Conservation (phyloP, 2,797 vertebrate species). For the Brachymystax lenok region DNA sequence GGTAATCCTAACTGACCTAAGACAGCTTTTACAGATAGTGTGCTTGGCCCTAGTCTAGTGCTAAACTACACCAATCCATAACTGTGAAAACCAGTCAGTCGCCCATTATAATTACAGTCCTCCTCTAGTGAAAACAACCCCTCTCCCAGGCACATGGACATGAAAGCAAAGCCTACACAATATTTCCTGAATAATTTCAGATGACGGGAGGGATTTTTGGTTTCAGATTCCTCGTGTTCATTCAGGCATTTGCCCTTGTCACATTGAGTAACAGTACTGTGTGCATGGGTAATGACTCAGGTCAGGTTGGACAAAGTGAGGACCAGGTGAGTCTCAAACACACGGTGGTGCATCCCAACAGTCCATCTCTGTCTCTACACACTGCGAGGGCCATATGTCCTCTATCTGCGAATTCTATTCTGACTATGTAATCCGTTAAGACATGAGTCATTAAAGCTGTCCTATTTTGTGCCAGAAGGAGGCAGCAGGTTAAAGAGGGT, state of each 20-base stretch:
- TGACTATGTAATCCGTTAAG: constrained; percentile 37
- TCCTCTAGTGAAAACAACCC: not conserved
- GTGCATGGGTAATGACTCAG: not conserved
- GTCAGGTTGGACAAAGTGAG: not conserved
- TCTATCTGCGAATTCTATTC: constrained; percentile 39
- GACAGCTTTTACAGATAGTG: constrained; percentile 12
- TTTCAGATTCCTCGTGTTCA: not conserved
- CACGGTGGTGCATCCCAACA: not conserved
- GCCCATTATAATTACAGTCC: not conserved
- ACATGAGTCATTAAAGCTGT: constrained; percentile 32
- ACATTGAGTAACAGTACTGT: not conserved
- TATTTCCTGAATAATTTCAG: not conserved
- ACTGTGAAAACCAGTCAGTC: not conserved
- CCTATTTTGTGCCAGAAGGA: constrained; percentile 21
- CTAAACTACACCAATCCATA: not conserved
- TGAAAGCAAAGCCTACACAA: constrained; percentile 1
- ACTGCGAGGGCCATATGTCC: constrained; percentile 3
- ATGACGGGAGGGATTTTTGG: not conserved
- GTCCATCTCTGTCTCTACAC: not conserved
- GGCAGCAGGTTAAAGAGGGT: constrained; percentile 17
- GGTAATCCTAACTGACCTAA: too few relatives aligned
- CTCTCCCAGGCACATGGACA: constrained; percentile 16
- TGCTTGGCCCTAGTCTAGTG: not conserved
- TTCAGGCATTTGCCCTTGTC: not conserved
- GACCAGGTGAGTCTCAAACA: not conserved